Percentiles rank a stretch among this genome's conserved stretches.
Conservation (phyloP, 2,113 vertebrate genomes). For the Myxocyprinus asiaticus region DNA sequence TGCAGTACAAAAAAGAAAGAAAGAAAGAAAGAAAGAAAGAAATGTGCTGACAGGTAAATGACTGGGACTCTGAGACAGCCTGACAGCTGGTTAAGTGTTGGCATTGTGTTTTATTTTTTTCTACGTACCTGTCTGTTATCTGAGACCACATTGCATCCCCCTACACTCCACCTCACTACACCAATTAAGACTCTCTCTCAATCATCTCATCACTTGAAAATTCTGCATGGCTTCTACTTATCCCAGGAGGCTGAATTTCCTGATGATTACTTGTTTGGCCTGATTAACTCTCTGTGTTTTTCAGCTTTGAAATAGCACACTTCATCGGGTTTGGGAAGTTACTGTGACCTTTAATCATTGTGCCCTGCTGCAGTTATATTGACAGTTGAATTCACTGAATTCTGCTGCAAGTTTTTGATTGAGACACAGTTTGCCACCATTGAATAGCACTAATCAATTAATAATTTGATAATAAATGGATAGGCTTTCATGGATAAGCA, state of each 20-base stretch:
- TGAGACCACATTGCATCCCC: conserved; percentile 8
- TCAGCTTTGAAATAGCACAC: not conserved
- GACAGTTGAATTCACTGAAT: not conserved
- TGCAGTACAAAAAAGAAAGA: not conserved
- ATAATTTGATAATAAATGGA: not conserved
- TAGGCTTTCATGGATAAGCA: not conserved
- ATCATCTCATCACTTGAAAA: conserved; percentile 49
- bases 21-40: not conserved
- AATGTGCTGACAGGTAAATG: conserved; percentile 24
- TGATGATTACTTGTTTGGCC: conserved; percentile 12
- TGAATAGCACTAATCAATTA: not conserved
- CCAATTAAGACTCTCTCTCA: conserved; percentile 44
- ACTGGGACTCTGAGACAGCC: conserved; percentile 49
- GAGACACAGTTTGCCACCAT: not conserved
- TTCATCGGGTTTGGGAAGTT: not conserved
- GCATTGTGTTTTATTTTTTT: conserved; percentile 48
- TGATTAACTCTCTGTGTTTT: conserved; percentile 8
- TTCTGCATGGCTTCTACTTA: conserved; percentile 47
- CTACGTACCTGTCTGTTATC: not conserved
- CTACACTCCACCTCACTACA: conserved; percentile 12
- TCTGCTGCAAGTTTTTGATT: not conserved
- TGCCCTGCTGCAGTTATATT: not conserved
- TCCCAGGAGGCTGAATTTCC: conserved; percentile 15
- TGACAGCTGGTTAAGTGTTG: conserved; percentile 64
- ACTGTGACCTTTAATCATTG: not conserved